These are phyloP conservation scores for Thecocarcelia acutangulata DNA, from an alignment of 2,888 invertebrate genomes.

Conservation along the genomic window DNA sequence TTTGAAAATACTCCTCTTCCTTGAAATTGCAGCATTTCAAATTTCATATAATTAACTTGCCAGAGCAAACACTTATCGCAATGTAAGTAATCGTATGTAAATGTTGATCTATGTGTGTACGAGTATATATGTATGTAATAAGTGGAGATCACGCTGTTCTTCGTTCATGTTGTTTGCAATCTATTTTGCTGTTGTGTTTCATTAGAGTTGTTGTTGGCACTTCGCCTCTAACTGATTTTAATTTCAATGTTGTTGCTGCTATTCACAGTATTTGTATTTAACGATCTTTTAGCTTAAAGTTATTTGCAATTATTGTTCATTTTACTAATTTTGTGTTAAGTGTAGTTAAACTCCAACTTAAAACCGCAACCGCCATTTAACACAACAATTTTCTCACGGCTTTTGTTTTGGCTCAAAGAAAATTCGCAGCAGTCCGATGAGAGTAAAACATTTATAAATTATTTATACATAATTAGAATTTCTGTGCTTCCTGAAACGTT, in stretches of 20 bases:
- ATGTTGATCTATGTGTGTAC: background rate
- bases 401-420: conserved; percentile 26
- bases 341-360: conserved; percentile 53
- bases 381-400: conserved; percentile 64
- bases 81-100: background rate
- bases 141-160: conserved; percentile 38
- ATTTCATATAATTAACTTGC: background rate
- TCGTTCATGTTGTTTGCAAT: conserved; percentile 34
- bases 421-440: background rate
- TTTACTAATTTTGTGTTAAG: conserved; percentile 60
- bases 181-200: conserved; percentile 6
- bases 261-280: conserved; percentile 30
- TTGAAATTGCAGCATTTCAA: too few species aligned
- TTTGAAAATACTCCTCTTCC: too few species aligned
- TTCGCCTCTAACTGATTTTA: conserved; percentile 31
- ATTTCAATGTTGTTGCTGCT: conserved; percentile 16
- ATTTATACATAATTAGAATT: conserved; percentile 61
- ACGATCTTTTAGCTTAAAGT: conserved; percentile 48
- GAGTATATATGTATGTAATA: background rate
- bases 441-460: conserved; percentile 26
- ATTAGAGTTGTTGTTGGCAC: background rate
- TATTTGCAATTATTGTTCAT: conserved; percentile 62
- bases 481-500: conserved; percentile 46
- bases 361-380: conserved; percentile 30
- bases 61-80: background rate